Evolutionary conservation across 2,888 invertebrate species (phyloP).

Genomic region (Eurytoma adleriae): DNA sequence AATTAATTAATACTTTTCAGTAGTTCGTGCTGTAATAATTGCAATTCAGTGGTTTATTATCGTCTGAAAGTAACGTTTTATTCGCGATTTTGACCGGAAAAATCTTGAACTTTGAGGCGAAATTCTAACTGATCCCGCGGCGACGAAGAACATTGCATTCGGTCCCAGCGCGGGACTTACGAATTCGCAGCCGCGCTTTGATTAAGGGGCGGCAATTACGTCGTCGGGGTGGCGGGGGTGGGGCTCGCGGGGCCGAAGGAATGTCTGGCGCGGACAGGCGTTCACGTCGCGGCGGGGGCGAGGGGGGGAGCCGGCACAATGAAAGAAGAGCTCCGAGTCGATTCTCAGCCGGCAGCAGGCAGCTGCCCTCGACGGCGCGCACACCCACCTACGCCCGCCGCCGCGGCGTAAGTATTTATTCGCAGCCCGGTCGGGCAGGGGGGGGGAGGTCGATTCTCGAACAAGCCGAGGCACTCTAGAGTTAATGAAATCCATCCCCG

Average conservation of each 20-base stretch:
- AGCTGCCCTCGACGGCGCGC: neutral
- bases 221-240: slow-evolving; percentile 28
- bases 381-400: neutral
- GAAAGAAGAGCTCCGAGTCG: slow-evolving; percentile 14
- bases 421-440: no score
- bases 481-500: slow-evolving; percentile 66
- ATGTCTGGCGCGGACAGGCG: slow-evolving; percentile 70
- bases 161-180: no score
- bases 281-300: slow-evolving; percentile 54
- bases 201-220: slow-evolving; percentile 47
- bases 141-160: no score
- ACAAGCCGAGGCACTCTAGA: slow-evolving; percentile 59
- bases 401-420: slow-evolving; percentile 16
- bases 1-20: no score
- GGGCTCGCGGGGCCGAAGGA: slow-evolving; percentile 48
- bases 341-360: neutral
- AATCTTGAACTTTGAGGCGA: no score
- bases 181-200: slow-evolving; percentile 5
- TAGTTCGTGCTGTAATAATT: no score
- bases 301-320: neutral
- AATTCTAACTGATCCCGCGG: no score
- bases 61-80: no score
- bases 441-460: slow-evolving; percentile 5
- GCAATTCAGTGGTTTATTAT: no score
- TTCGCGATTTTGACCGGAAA: no score